Evolutionary conservation across 2,797 vertebrate genomes (phyloP), one percentile per base, ranked within the genome.

Genomic region (Epinephelus coioides): DNA sequence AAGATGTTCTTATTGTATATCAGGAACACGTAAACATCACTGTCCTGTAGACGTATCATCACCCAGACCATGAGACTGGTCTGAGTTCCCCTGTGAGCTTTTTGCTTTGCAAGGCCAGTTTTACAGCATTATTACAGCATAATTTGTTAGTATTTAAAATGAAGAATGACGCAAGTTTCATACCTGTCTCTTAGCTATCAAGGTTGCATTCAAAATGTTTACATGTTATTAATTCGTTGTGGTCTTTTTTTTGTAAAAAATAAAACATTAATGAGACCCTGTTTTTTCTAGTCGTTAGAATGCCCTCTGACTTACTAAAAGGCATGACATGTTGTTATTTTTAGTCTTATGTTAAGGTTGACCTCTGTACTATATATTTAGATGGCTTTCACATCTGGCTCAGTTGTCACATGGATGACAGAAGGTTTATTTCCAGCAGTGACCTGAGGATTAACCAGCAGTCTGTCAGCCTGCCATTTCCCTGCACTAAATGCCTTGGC

Each of bases 321-420:
- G 6, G 2, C 46, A 40, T 69, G 55, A 25, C 19, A 18, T 66
- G 30, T 30, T 49, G 18, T 59, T 63, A 44, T 73, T 69, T 53
- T 55, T 38, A 68, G 47, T 57, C 40, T 65, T 34, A 47, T 63
- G 63, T 51, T 62, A 57, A 62, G 1, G 53, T 30, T 84, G 72
- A 76, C 59, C 44, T 78, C 61, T 80, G 59, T 4, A 30, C 43
- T 70, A 23, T 69, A 64, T 68, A 47, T 71, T 38, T 5, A 40
- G 71, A 77, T 49, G 19, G 18, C 44, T 44, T 1, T 69, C 57
- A 74, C 71, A 86, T 86, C 73, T 80, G 76, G 73, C 57, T 69
- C 64, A 71, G 62, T 61, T 50, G 61, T 69, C 44, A 12, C 54
- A 74, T 61, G 54, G 19, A 51, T 44, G 63, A 65, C 69, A 69